phyloP scores from a whole-genome alignment of 2,797 vertebrate genomes.

The Myoxocephalus aenaeus region DNA sequence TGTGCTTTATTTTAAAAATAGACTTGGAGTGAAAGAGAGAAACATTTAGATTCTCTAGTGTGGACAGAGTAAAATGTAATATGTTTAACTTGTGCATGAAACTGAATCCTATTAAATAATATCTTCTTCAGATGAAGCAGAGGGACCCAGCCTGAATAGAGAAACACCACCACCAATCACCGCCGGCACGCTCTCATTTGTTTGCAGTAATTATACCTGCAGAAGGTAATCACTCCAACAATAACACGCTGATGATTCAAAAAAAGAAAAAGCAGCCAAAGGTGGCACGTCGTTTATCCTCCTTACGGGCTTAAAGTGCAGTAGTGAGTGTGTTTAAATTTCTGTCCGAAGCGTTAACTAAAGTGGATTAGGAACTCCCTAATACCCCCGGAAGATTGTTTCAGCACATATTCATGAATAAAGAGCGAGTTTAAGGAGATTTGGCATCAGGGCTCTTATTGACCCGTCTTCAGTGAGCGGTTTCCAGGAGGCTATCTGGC shows the following conservation, averaged over 20 bases:
- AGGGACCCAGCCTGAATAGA: constrained; percentile 20
- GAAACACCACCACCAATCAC: constrained; percentile 7
- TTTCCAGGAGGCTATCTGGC: constrained; percentile 64
- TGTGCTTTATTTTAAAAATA: not conserved
- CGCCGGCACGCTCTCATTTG: constrained; percentile 18
- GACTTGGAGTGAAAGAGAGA: constrained; percentile 3
- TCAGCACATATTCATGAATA: constrained; percentile 77
- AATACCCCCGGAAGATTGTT: constrained; percentile 70
- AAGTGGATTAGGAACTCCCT: constrained; percentile 67
- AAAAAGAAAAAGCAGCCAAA: constrained; percentile 28
- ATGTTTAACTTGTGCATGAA: constrained; percentile 8
- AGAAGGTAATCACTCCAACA: constrained; percentile 56
- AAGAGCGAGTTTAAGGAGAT: constrained; percentile 75
- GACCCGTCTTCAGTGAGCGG: constrained; percentile 70
- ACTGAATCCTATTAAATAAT: constrained; percentile 1
- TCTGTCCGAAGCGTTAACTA: constrained; percentile 52
- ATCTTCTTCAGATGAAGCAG: not conserved
- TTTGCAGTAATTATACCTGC: constrained; percentile 61
- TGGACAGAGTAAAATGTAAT: not conserved
- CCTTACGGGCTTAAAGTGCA: constrained; percentile 48
- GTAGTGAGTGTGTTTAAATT: constrained; percentile 45
- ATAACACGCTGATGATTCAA: constrained; percentile 52
- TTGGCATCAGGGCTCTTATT: constrained; percentile 76
- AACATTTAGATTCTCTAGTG: not conserved
- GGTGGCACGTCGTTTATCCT: constrained; percentile 35